phyloP scores from a whole-genome alignment of 1,140 invertebrate species.

The Bombus consobrinus region DNA sequence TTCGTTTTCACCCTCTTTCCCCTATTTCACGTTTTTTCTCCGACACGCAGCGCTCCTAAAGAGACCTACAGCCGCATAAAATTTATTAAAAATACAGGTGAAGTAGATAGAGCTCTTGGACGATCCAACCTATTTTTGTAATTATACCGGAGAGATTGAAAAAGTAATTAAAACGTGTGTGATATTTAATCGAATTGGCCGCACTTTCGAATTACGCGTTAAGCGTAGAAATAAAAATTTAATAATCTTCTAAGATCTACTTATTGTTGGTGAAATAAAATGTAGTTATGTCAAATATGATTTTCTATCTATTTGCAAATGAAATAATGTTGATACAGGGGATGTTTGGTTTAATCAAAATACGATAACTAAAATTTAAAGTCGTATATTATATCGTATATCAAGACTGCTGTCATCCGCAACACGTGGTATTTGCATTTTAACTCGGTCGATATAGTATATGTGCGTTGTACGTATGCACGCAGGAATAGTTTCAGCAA shows the following conservation, averaged over 20 bases:
- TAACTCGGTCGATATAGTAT: neutral
- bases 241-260: neutral
- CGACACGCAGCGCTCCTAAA: too few relatives aligned
- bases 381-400: neutral
- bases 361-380: neutral
- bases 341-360: neutral
- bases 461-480: too few relatives aligned
- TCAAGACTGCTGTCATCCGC: neutral
- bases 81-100: neutral
- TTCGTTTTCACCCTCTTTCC: neutral
- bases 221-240: neutral
- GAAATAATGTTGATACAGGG: too few relatives aligned
- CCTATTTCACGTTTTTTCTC: neutral
- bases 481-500: conserved; percentile 4
- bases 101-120: neutral
- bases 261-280: too few relatives aligned
- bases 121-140: neutral
- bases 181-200: neutral
- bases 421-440: neutral
- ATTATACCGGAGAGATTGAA: neutral
- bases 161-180: neutral
- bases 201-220: neutral
- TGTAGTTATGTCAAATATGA: too few relatives aligned
- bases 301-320: neutral
- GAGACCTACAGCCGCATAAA: neutral